Evolutionary conservation across 2,888 invertebrate genomes (phyloP).

Genomic region (Dynastes tityus): DNA sequence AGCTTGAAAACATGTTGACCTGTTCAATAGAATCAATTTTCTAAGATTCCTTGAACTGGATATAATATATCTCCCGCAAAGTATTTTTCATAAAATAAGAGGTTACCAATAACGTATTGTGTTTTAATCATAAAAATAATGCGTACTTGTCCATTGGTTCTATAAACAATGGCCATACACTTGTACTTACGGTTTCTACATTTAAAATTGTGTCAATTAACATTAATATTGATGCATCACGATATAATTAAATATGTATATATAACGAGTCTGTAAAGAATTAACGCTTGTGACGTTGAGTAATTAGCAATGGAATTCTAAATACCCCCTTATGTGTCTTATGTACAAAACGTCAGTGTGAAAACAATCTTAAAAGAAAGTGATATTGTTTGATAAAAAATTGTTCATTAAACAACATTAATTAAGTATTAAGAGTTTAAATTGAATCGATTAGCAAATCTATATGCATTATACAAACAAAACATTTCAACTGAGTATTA

Average conservation of each 20-base stretch:
- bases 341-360: neutral
- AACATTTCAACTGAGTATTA: too few relatives aligned
- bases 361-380: neutral
- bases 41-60: neutral
- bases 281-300: neutral
- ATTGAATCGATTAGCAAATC: too few relatives aligned
- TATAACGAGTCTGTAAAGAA: neutral
- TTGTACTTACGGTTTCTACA: neutral
- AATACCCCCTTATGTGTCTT: neutral
- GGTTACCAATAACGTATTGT: too few relatives aligned
- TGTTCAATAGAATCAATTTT: neutral
- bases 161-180: conserved; percentile 7
- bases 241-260: conserved; percentile 1
- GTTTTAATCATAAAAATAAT: too few relatives aligned
- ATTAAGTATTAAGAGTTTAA: too few relatives aligned
- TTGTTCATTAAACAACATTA: too few relatives aligned
- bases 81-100: too few relatives aligned
- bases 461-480: too few relatives aligned
- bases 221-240: neutral
- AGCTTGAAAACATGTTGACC: neutral
- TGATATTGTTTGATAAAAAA: too few relatives aligned
- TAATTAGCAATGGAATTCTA: neutral
- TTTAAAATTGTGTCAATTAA: neutral
- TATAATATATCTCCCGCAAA: too few relatives aligned
- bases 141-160: too few relatives aligned